Conservation (phyloP, 2,888 invertebrate genomes). For the Parnassius orleans region DNA sequence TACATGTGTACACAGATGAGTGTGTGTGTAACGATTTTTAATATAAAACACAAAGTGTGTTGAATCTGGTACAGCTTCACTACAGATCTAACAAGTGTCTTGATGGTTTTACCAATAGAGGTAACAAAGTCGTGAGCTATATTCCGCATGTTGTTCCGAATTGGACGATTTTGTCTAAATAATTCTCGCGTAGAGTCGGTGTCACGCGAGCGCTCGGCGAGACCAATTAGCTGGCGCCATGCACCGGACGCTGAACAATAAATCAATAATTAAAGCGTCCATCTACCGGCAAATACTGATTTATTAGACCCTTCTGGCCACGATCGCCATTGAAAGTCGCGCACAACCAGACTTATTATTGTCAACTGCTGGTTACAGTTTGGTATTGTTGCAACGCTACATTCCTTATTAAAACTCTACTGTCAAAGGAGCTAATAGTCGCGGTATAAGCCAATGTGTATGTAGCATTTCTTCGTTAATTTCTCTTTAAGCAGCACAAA, state of each 20-base stretch:
- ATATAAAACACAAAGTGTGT: no score
- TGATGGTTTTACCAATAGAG: conserved; percentile 43
- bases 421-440: conserved; percentile 48
- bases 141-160: conserved; percentile 57
- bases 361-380: conserved; percentile 49
- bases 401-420: conserved; percentile 4
- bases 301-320: conserved; percentile 69
- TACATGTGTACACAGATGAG: no score
- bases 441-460: conserved; percentile 55
- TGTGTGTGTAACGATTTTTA: no score
- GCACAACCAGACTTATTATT: conserved; percentile 46
- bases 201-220: conserved; percentile 71
- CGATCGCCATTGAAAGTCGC: conserved; percentile 57
- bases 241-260: conserved; percentile 60
- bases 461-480: conserved; percentile 66
- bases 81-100: conserved; percentile 8
- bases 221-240: conserved; percentile 75
- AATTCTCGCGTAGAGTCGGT: conserved; percentile 57
- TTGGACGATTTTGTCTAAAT: conserved; percentile 70
- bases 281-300: conserved; percentile 77
- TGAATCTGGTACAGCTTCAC: not conserved
- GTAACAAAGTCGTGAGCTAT: conserved; percentile 42
- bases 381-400: conserved; percentile 2
- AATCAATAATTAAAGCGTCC: conserved; percentile 80
- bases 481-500: conserved; percentile 68